phyloP scores from a whole-genome alignment of 2,797 vertebrate species.

The Craterocephalus amniculus region DNA sequence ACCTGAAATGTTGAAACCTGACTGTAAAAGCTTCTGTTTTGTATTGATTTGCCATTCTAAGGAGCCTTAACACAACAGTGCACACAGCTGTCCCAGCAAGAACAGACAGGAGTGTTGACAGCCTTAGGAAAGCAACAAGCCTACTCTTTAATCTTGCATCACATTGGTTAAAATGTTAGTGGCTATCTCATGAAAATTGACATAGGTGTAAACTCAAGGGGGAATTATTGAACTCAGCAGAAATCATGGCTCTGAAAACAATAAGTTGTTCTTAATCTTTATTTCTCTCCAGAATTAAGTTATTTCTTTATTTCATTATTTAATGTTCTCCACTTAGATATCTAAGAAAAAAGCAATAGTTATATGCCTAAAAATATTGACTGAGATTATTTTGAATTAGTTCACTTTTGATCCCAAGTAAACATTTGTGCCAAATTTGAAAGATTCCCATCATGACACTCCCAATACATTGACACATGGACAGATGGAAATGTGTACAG shows the following conservation, averaged over 20 bases:
- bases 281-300: background rate
- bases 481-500: background rate
- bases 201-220: no score
- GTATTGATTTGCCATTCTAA: background rate
- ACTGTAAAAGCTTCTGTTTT: background rate
- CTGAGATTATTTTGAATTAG: background rate
- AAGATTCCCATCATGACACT: background rate
- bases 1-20: background rate
- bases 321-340: background rate
- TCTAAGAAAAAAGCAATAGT: background rate
- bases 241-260: background rate
- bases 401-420: background rate
- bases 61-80: background rate
- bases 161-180: background rate
- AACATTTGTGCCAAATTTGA: background rate
- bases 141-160: background rate
- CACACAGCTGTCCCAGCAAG: background rate
- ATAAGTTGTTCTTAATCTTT: constrained; percentile 2
- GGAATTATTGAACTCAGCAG: no score
- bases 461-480: background rate
- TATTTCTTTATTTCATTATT: background rate
- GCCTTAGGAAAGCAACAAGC: background rate
- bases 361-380: background rate
- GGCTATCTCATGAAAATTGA: background rate
- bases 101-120: background rate